A percentile compares a stretch with the other conserved stretches of the same genome.
Evolutionary conservation across 1,140 invertebrate genomes (phyloP).

Genomic region (Stegodyphus mimosarum): DNA sequence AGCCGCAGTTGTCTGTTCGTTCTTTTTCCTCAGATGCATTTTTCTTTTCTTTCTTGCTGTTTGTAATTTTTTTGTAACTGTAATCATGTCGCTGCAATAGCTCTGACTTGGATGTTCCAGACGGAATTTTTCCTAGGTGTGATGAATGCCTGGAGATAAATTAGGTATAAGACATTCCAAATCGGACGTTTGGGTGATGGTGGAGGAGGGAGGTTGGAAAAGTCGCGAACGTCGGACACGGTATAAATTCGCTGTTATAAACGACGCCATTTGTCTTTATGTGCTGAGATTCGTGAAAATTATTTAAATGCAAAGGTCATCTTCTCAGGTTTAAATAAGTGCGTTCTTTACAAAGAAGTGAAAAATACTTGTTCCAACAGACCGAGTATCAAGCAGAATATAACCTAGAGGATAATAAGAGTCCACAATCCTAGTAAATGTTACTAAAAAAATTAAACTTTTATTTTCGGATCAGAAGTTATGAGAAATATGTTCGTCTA

Average conservation of each 20-base stretch:
- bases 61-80: too few species aligned
- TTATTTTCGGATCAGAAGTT: too few species aligned
- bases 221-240: not conserved
- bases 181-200: not conserved
- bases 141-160: constrained; percentile 48
- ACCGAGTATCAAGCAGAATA: too few species aligned
- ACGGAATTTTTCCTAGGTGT: not conserved
- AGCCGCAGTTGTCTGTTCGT: constrained; percentile 1
- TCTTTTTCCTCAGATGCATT: not conserved
- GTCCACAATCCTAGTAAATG: too few species aligned
- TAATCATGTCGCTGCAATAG: too few species aligned
- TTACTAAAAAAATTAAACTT: too few species aligned
- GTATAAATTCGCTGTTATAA: constrained; percentile 45
- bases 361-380: too few species aligned
- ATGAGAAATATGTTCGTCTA: too few species aligned
- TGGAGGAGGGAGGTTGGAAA: not conserved
- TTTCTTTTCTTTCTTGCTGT: constrained; percentile 3
- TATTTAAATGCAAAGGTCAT: constrained; percentile 32
- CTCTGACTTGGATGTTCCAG: not conserved
- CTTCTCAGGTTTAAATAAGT: too few species aligned
- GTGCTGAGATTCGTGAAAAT: constrained; percentile 18
- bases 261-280: constrained; percentile 49
- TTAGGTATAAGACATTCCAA: constrained; percentile 36
- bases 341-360: too few species aligned
- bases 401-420: too few species aligned